Evolutionary conservation across 1,140 invertebrate species (phyloP).

Genomic region (Drosophila ficusphila): DNA sequence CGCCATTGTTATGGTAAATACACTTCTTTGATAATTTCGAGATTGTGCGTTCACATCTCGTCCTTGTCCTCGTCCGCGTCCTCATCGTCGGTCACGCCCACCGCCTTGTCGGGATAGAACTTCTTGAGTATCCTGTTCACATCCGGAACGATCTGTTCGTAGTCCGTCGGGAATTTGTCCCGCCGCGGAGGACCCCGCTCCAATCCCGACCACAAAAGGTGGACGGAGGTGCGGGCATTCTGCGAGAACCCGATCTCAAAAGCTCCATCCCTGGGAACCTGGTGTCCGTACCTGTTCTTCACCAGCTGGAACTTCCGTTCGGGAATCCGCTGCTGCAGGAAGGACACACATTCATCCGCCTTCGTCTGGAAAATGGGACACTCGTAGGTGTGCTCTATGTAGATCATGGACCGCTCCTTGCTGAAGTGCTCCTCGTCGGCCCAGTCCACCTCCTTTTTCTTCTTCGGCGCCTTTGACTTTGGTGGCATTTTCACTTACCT

Average conservation of each 20-base stretch:
- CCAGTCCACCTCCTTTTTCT: conserved; percentile 68
- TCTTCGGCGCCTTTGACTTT: conserved; percentile 45
- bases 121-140: conserved; percentile 66
- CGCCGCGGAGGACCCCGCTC: conserved; percentile 63
- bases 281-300: conserved; percentile 66
- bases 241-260: conserved; percentile 72
- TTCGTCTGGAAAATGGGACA: conserved; percentile 74
- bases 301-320: conserved; percentile 67
- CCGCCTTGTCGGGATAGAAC: conserved; percentile 72
- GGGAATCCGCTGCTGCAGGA: conserved; percentile 53
- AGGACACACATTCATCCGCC: conserved; percentile 66
- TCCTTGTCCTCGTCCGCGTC: conserved; percentile 26
- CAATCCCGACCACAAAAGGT: conserved; percentile 70
- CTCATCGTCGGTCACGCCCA: conserved; percentile 25
- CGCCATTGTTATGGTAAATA: conserved; percentile 37
- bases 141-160: conserved; percentile 53
- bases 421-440: conserved; percentile 60
- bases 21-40: neutral
- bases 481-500: neutral
- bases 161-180: conserved; percentile 70
- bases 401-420: conserved; percentile 72
- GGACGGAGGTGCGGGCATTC: conserved; percentile 74
- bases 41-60: conserved; percentile 6
- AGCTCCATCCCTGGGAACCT: conserved; percentile 58
- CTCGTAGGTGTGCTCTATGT: conserved; percentile 71